These are phyloP conservation scores for Picus viridis DNA, from an alignment of 2,797 vertebrate species.

Conservation along the genomic window DNA sequence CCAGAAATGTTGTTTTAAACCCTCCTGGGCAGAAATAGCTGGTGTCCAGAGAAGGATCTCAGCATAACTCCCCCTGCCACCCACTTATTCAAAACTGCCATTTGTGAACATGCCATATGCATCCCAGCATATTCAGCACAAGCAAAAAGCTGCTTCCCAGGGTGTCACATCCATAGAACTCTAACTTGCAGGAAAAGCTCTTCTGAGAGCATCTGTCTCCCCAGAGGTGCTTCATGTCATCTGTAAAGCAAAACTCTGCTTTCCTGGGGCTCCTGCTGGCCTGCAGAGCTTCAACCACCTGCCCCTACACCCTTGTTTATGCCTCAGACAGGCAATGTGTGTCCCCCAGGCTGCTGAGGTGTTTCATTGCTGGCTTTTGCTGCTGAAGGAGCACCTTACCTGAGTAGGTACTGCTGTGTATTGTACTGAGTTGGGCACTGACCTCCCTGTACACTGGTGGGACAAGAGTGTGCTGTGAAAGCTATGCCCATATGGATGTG, in stretches of 20 bases:
- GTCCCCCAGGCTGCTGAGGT: not conserved
- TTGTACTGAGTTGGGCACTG: not conserved
- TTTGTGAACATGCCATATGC: not conserved
- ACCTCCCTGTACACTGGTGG: not conserved
- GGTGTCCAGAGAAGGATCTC: slow-evolving; percentile 21
- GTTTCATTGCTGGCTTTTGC: not conserved
- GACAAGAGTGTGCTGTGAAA: not conserved
- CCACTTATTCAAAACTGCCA: too few relatives aligned
- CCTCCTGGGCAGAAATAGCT: not conserved
- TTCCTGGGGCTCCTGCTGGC: not conserved
- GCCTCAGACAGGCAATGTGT: not conserved
- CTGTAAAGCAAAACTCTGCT: slow-evolving; percentile 6
- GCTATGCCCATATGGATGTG: rapidly evolving
- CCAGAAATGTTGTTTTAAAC: not conserved
- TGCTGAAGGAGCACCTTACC: not conserved
- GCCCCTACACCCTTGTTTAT: not conserved
- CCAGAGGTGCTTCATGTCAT: not conserved
- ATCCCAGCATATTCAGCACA: not conserved
- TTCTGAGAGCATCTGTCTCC: not conserved
- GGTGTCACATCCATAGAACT: not conserved
- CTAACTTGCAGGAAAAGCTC: rapidly evolving
- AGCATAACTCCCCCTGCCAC: too few relatives aligned
- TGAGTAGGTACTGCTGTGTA: rapidly evolving
- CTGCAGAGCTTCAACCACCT: not conserved
- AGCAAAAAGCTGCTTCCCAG: not conserved